Conservation (phyloP, 1,140 invertebrate genomes). For the Agrypnia vestita region DNA sequence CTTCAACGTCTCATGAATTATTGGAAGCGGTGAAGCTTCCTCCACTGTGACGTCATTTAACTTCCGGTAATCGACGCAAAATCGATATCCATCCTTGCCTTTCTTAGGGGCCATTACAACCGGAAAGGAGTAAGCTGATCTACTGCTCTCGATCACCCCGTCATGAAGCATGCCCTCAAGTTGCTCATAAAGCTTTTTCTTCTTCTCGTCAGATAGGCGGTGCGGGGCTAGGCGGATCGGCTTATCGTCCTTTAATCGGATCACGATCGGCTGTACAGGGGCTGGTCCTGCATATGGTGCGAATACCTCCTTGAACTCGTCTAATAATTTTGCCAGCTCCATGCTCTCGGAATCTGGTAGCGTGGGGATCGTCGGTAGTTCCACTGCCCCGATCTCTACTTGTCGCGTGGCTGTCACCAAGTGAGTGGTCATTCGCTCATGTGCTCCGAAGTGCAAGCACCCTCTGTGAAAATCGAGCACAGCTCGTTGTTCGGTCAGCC, state of each 20-base stretch:
- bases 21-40: not conserved
- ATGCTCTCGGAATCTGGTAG: not conserved
- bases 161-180: constrained; percentile 25
- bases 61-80: constrained; percentile 12
- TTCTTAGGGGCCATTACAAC: constrained; percentile 27
- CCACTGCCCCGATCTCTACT: not conserved
- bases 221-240: not conserved
- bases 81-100: not conserved
- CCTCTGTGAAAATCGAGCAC: not conserved
- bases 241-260: not conserved
- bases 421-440: not conserved
- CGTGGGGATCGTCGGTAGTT: not conserved
- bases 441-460: not conserved
- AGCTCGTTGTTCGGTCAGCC: not conserved
- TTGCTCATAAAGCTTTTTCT: constrained; percentile 7
- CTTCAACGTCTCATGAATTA: constrained; percentile 21
- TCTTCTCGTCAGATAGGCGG: not conserved
- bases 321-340: not conserved
- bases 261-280: not conserved
- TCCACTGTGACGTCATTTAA: not conserved
- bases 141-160: constrained; percentile 9
- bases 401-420: not conserved
- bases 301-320: not conserved
- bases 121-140: constrained; percentile 10
- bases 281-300: not conserved